Conservation (phyloP, 2,888 invertebrate genomes). For the Zhuqinia jingwanae region DNA sequence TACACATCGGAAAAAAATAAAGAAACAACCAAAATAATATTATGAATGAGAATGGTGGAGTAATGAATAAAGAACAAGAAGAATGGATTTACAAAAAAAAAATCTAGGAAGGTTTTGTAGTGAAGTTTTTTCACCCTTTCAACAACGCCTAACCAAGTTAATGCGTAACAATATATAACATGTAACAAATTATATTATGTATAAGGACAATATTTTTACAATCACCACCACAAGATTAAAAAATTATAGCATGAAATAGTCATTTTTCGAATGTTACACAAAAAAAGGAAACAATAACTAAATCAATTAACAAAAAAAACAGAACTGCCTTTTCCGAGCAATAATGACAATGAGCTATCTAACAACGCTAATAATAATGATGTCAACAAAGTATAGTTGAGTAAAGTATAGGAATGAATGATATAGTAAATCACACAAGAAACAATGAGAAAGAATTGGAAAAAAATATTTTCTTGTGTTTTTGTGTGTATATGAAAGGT, state of each 20-base stretch:
- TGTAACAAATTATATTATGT: not conserved
- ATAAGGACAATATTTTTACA: not conserved
- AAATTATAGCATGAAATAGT: no score
- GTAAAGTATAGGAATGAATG: not conserved
- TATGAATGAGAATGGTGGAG: conserved; percentile 50
- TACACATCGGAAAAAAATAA: conserved; percentile 79
- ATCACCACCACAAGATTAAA: conserved; percentile 22
- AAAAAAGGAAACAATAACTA: not conserved
- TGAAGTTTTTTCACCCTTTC: conserved; percentile 16
- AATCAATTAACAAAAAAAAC: not conserved
- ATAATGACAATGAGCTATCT: conserved; percentile 26
- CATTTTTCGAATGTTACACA: not conserved
- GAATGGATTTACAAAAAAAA: not conserved
- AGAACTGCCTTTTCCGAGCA: conserved; percentile 1
- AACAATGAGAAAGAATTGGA: conserved; percentile 33
- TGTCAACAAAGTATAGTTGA: not conserved
- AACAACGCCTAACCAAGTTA: conserved; percentile 27
- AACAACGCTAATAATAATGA: conserved; percentile 28
- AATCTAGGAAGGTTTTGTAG: conserved; percentile 1
- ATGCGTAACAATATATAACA: no score
- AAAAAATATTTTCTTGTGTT: conserved; percentile 13
- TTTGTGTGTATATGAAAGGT: not conserved
- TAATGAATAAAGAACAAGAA: conserved; percentile 11
- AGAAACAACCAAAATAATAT: conserved; percentile 75
- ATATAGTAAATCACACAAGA: conserved; percentile 36